phyloP scores from a whole-genome alignment of 2,797 vertebrate genomes.

The Graptemys geographica region DNA sequence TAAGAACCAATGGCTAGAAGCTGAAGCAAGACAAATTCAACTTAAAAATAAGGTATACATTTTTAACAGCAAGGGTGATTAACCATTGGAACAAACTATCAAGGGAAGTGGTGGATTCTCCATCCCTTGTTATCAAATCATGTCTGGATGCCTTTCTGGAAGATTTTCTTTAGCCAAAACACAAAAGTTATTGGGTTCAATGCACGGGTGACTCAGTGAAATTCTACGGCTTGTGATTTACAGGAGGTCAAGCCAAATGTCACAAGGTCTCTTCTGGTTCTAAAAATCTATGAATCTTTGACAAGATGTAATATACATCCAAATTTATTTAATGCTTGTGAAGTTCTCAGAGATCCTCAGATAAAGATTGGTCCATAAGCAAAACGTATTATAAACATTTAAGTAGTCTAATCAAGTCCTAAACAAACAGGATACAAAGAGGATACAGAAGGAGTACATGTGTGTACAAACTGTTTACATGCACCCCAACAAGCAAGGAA shows the following conservation, averaged over 20 bases:
- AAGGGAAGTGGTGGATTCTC: not conserved
- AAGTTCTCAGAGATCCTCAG: not conserved
- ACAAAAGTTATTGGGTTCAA: fast-evolving
- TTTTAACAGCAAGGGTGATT: not conserved
- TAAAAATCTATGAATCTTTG: not conserved
- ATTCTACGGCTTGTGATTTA: not conserved
- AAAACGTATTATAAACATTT: not conserved
- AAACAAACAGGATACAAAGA: not conserved
- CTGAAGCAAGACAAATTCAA: not conserved
- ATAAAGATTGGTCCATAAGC: not conserved
- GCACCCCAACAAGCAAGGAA: not conserved
- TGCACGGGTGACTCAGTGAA: not conserved
- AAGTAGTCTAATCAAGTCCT: not conserved
- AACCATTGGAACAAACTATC: not conserved
- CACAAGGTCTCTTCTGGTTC: not conserved
- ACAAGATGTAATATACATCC: fast-evolving
- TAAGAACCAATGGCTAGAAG: not conserved
- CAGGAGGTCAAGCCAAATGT: not conserved
- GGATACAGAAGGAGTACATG: not conserved
- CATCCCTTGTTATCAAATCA: not conserved
- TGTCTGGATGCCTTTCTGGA: not conserved
- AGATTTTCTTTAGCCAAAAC: not conserved
- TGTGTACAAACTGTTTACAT: not conserved
- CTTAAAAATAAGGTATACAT: not conserved
- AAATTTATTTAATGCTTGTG: not conserved